These are phyloP conservation scores for Heliconius cydno DNA, from an alignment of 2,888 invertebrate genomes.

Conservation along the genomic window DNA sequence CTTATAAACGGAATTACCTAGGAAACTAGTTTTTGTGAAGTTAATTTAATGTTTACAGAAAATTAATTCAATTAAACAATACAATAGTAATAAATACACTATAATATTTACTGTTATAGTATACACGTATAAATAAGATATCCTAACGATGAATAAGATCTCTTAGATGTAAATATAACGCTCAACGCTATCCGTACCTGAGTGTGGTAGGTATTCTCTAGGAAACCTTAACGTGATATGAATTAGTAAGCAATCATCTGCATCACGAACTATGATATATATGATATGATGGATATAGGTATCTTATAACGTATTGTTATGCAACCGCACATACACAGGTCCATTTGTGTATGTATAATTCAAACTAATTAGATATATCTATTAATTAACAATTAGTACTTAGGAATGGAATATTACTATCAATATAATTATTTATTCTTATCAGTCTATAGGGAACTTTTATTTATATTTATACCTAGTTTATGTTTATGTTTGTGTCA, in stretches of 20 bases:
- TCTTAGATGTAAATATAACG: neutral
- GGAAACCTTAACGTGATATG: slow-evolving; percentile 30
- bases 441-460: too few species aligned
- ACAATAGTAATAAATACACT: neutral
- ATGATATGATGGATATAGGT: slow-evolving; percentile 16
- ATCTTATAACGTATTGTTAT: slow-evolving; percentile 7
- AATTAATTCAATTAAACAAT: neutral
- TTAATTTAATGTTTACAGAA: too few species aligned
- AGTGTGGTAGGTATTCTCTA: slow-evolving; percentile 4
- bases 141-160: slow-evolving; percentile 1
- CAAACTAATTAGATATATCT: neutral
- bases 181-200: neutral
- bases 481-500: too few species aligned
- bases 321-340: neutral
- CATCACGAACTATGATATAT: slow-evolving; percentile 16
- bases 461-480: too few species aligned
- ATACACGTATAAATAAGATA: neutral
- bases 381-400: neutral
- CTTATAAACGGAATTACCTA: too few species aligned
- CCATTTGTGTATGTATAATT: neutral
- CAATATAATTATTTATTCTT: too few species aligned
- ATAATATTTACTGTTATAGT: neutral
- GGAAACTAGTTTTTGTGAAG: too few species aligned
- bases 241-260: slow-evolving; percentile 29
- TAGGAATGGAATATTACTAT: neutral